A percentile compares a stretch with the other conserved stretches of the same genome.
phyloP scores from a whole-genome alignment of 2,113 vertebrate genomes.

The Nematolebias whitei region DNA sequence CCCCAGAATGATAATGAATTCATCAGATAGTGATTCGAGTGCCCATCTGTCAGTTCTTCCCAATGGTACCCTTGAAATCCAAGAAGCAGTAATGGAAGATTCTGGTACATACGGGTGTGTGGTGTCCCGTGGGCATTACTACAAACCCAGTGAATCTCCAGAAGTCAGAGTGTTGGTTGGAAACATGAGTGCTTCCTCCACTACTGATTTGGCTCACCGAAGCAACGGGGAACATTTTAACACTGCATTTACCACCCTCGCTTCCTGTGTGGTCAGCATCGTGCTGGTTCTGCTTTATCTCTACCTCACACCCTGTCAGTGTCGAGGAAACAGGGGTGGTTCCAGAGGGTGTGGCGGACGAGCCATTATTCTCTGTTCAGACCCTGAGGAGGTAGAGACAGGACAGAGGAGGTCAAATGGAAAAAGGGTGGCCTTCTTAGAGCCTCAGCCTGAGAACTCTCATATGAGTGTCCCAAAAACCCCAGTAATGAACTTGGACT shows the following conservation, averaged over 20 bases:
- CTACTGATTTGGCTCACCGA: conserved; percentile 56
- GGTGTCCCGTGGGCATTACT: conserved; percentile 74
- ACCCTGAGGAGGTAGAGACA: conserved; percentile 66
- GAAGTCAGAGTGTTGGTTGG: conserved; percentile 81
- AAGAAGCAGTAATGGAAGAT: conserved; percentile 76
- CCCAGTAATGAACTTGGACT: conserved; percentile 73
- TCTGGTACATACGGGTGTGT: conserved; percentile 83
- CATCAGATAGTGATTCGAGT: conserved; percentile 57
- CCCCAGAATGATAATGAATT: conserved; percentile 73
- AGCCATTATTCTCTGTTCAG: conserved; percentile 64
- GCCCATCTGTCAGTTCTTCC: conserved; percentile 73
- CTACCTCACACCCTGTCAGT: conserved; percentile 86
- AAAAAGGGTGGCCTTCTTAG: conserved; percentile 87
- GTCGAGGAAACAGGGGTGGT: conserved; percentile 62
- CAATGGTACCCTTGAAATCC: conserved; percentile 85
- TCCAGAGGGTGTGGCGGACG: conserved; percentile 58
- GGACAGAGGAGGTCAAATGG: conserved; percentile 77
- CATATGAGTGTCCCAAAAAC: conserved; percentile 76
- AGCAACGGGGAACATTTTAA: conserved; percentile 83
- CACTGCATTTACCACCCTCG: conserved; percentile 89
- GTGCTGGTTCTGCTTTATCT: conserved; percentile 88
- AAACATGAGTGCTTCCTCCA: conserved; percentile 75
- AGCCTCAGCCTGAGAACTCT: conserved; percentile 76
- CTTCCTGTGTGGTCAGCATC: conserved; percentile 88
- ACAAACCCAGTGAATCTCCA: conserved; percentile 69